Evolutionary conservation across 2,113 vertebrate genomes (phyloP), one percentile per base, ranked within the genome.

Genomic region (Poeciliopsis turrubarensis): DNA sequence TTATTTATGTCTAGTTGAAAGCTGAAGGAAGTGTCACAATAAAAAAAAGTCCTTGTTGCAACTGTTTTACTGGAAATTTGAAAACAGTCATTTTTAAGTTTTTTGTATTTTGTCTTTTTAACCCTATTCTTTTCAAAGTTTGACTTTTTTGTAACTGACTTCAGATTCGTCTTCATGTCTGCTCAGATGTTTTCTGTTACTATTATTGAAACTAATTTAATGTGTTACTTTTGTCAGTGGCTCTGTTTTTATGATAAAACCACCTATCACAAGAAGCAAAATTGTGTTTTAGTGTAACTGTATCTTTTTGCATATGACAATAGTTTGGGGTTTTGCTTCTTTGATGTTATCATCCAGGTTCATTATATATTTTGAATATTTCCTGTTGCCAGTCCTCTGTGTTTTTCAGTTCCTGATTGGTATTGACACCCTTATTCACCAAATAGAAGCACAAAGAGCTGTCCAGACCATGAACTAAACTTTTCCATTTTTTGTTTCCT

Each of bases 291-390:
- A n/a, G 14, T 30, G 26, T 14, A 9, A 25, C 65, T 3, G n/a
- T 32, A 13, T 31, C 30, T 31, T 31, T 11, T 39, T n/a, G 64
- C 22, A 4, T 10, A 25, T n/a, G 39, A 37, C 11, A 37, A 5
- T 34, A 41, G 39, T 29, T 27, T 41, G n/a, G 22, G 0, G 10
- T 5, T 22, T 60, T 0, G 5, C 1, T 9, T 37, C 17, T 72
- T 3, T 31, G 68, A 34, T 15, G 1, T 47, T 39, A 5, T 5
- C 68, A 60, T 62, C 7, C 3, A 1, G 37, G 22, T 61, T 5
- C 31, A 9, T 44, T 10, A 57, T 44, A 39, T 17, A 65, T 12
- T 31, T 11, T 70, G 22, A 14, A 51, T 13, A 39, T 60, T 92
- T 89, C 79, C 44, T 32, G 22, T 27, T 44, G 10, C 10, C 27